Evolutionary conservation across 2,113 vertebrate species (phyloP), one percentile per base, ranked within the genome.

Genomic region (Hyperopisus bebe): DNA sequence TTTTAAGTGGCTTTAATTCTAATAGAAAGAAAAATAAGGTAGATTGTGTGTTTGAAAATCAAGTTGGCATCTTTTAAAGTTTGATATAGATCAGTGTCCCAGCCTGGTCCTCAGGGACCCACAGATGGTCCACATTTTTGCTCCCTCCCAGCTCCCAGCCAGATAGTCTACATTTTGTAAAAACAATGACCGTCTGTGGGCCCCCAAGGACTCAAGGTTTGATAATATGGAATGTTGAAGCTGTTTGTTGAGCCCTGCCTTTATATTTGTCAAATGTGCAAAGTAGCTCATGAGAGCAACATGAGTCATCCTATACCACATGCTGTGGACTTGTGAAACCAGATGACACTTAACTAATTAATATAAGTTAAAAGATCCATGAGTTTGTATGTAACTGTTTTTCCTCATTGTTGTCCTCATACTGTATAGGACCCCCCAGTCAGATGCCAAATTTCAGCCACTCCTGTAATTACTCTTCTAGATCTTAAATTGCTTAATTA

Each of bases 361-460:
- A 35, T 74, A 74, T 74, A 31, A n/a, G 66, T 5, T 74, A 31
- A 74, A 35, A 27, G 27, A 13, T 74, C 11, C 27, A 11, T 74
- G 27, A 15, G 11, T 13, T 74, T 87, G n/a, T 19, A 19, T 31
- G 6, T 8, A 17, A 17, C 10, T 87, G 35, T 87, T 58, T 15
- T 55, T 17, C 27, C 31, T 74, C n/a, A 44, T 42, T 62, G 87
- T 44, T 62, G 62, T 70, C 6, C 42, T 42, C 39, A 42, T 4
- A n/a, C n/a, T n/a, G n/a, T n/a, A 42, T 42, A 87, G 51, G 21
- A 17, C 17, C 35, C 15, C 51, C 53, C 6, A 89, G 74, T 70
- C 82, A 89, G 21, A 89, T 88, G 31, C 46, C 50, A 66, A 55
- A 35, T 24, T 51, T 48, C 66, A 90, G 83, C 47, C n/a, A 17